These are phyloP conservation scores for Watsonalla binaria DNA, from an alignment of 2,888 invertebrate species.

Conservation along the genomic window DNA sequence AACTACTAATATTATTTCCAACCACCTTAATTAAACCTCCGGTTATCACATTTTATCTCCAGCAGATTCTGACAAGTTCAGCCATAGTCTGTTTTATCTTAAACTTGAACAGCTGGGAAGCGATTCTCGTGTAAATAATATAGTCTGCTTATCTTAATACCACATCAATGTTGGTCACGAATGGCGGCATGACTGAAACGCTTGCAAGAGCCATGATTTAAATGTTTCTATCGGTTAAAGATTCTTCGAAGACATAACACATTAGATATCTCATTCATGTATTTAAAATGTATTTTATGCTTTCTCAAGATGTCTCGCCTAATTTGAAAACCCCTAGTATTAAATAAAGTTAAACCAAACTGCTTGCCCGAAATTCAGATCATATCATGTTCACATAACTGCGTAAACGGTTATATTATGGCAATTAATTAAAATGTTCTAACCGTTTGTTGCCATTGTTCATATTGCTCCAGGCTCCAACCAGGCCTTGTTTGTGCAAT, in stretches of 20 bases:
- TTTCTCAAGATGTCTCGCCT: too few relatives aligned
- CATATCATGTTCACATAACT: too few relatives aligned
- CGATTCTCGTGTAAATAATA: slow-evolving; percentile 53
- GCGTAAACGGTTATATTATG: too few relatives aligned
- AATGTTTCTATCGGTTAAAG: slow-evolving; percentile 45
- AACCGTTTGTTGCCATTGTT: slow-evolving; percentile 23
- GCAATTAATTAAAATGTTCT: slow-evolving; percentile 23
- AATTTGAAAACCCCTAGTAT: too few relatives aligned
- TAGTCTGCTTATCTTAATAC: slow-evolving; percentile 54
- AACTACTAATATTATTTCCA: slow-evolving; percentile 1
- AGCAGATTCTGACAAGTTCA: slow-evolving; percentile 26
- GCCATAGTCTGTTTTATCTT: slow-evolving; percentile 31
- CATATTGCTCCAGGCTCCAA: slow-evolving; percentile 16
- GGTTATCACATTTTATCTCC: slow-evolving; percentile 19
- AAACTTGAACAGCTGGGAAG: slow-evolving; percentile 24
- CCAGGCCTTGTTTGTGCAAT: slow-evolving; percentile 17
- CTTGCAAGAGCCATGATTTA: slow-evolving; percentile 43
- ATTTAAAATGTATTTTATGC: too few relatives aligned
- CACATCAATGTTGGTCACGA: slow-evolving; percentile 65
- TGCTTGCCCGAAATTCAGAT: too few relatives aligned
- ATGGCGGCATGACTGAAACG: slow-evolving; percentile 54
- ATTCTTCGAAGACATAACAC: slow-evolving; percentile 30
- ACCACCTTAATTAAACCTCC: slow-evolving; percentile 5
- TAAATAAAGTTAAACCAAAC: too few relatives aligned
- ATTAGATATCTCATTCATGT: too few relatives aligned